Conservation (phyloP, 2,888 invertebrate species). For the Temnothorax unifasciatus region DNA sequence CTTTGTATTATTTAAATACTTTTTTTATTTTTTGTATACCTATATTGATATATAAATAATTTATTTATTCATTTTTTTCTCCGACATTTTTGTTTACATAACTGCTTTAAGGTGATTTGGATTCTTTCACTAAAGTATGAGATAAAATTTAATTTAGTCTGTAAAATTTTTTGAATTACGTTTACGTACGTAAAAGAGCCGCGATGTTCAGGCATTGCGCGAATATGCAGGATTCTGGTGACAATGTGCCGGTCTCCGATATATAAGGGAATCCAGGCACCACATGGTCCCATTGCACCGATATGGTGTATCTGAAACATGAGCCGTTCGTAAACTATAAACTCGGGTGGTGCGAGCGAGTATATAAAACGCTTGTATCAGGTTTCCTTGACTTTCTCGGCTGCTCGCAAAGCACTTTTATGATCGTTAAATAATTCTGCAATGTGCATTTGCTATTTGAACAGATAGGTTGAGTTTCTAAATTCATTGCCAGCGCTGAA, state of each 20-base stretch:
- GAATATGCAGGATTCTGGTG: slow-evolving; percentile 90
- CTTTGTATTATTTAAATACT: background rate
- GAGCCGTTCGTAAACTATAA: slow-evolving; percentile 41
- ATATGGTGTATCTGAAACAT: slow-evolving; percentile 86
- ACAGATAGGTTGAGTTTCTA: background rate
- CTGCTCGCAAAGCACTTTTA: slow-evolving; percentile 27
- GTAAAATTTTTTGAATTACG: background rate
- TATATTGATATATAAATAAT: background rate
- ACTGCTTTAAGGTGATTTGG: background rate
- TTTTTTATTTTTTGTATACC: background rate
- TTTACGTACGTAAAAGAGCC: slow-evolving; percentile 87
- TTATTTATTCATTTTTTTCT: background rate
- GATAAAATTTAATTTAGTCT: slow-evolving; percentile 29
- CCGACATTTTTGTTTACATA: background rate
- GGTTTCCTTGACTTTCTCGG: slow-evolving; percentile 33
- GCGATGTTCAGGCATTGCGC: slow-evolving; percentile 88
- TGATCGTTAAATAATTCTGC: slow-evolving; percentile 24
- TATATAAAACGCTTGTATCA: slow-evolving; percentile 43
- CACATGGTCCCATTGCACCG: slow-evolving; percentile 87
- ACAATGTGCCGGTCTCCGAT: slow-evolving; percentile 88
- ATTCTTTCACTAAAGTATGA: background rate
- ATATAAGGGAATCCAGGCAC: slow-evolving; percentile 88
- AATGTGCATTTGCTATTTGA: background rate
- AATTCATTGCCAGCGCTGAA: no score
- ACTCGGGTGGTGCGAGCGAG: slow-evolving; percentile 11